A percentile compares a stretch with the other conserved stretches of the same genome.
These are phyloP conservation scores for Oceanodroma leucorhoa DNA, from an alignment of 2,797 vertebrate species.

Conservation along the genomic window DNA sequence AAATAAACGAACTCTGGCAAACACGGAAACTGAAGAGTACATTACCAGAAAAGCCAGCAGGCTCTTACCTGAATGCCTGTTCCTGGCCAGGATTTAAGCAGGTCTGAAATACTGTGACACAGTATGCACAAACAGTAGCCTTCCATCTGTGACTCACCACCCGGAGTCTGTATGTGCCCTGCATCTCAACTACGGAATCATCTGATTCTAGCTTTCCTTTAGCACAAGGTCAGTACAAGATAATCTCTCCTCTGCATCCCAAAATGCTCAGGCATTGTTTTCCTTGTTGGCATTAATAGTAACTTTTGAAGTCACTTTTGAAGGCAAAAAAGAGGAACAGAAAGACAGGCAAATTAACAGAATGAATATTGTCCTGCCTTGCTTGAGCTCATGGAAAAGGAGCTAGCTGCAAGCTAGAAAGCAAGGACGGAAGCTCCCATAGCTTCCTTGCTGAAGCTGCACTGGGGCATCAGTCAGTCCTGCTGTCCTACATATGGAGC, in stretches of 20 bases:
- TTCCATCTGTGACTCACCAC: background rate
- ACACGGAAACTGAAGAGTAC: background rate
- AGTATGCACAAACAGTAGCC: background rate
- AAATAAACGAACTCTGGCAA: too few species aligned
- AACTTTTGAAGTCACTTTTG: background rate
- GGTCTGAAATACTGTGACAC: rapidly evolving
- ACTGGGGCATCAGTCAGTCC: background rate
- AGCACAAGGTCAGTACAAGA: background rate
- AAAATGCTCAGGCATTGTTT: background rate
- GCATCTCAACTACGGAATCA: background rate
- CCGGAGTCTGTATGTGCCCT: background rate
- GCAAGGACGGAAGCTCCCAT: background rate
- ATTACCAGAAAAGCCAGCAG: background rate
- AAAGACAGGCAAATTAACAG: background rate
- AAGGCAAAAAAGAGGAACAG: background rate
- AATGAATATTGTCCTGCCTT: background rate
- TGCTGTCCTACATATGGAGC: background rate
- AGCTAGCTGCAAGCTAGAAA: background rate
- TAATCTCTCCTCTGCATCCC: background rate
- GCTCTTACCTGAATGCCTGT: background rate
- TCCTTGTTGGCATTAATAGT: background rate
- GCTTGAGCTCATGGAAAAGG: background rate
- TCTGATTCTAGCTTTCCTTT: background rate
- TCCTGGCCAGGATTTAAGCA: background rate
- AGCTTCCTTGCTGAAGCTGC: background rate